Conservation (phyloP, 2,797 vertebrate species). For the Clarias fuscus region DNA sequence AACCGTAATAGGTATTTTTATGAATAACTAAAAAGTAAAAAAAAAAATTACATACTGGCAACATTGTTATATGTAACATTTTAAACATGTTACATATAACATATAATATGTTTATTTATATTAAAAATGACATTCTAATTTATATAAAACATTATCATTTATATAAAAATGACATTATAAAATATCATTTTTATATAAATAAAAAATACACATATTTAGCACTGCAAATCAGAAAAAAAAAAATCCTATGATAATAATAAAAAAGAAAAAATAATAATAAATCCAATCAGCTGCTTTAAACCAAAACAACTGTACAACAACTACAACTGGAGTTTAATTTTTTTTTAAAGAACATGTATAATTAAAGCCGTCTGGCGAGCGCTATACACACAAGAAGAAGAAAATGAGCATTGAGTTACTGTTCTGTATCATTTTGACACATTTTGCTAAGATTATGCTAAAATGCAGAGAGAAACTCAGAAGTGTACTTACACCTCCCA, state of each 20-base stretch:
- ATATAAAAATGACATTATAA: no score
- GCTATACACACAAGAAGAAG: background rate
- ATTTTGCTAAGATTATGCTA: background rate
- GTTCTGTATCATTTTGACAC: background rate
- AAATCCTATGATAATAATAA: background rate
- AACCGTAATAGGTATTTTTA: background rate
- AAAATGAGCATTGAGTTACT: background rate
- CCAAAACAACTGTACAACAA: no score
- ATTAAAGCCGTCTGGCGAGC: background rate
- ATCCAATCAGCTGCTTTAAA: background rate
- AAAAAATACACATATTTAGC: background rate
- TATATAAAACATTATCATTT: background rate
- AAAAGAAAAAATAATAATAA: background rate
- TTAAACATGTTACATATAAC: no score
- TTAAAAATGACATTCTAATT: background rate
- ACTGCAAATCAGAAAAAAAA: background rate
- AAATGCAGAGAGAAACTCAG: background rate
- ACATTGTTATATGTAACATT: background rate
- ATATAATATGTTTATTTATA: no score
- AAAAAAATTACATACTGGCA: background rate
- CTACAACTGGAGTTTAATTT: background rate
- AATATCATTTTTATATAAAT: background rate
- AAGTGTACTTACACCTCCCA: constrained; percentile 91
- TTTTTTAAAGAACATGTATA: background rate
- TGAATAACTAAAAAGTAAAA: background rate